phyloP scores from a whole-genome alignment of 2,113 vertebrate genomes.

The Megaptera novaeangliae region DNA sequence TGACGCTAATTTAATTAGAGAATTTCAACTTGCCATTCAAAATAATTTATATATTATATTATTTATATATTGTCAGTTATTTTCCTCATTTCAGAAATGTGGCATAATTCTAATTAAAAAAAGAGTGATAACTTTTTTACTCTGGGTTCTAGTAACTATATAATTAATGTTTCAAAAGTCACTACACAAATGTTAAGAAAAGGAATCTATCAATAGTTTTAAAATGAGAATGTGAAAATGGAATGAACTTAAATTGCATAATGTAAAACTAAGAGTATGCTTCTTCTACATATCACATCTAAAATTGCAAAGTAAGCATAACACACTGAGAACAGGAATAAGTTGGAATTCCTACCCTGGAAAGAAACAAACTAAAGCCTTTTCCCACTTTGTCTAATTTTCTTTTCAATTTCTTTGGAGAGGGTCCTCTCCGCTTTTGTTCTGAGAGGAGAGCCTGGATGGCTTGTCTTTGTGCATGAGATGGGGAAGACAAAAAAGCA shows the following conservation, averaged over 20 bases:
- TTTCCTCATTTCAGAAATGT: conserved; percentile 8
- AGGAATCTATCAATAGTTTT: background rate
- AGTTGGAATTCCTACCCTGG: background rate
- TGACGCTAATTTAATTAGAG: background rate
- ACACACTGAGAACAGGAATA: background rate
- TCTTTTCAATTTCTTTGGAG: background rate
- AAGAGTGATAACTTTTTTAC: background rate
- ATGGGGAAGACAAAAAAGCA: background rate
- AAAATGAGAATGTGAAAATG: background rate
- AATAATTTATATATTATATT: background rate
- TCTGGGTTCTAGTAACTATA: background rate
- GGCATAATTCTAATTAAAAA: background rate
- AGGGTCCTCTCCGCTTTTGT: background rate
- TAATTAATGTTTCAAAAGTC: conserved; percentile 23
- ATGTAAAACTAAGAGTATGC: background rate
- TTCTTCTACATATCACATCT: background rate
- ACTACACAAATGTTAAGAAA: conserved; percentile 4
- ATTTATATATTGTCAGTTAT: background rate
- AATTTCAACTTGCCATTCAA: background rate
- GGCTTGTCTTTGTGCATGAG: background rate
- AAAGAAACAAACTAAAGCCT: conserved; percentile 3
- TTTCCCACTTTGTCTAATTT: background rate
- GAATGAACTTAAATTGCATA: background rate
- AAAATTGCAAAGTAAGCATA: conserved; percentile 1
- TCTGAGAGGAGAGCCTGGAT: background rate